A percentile compares a stretch with the other conserved stretches of the same genome.
These are phyloP conservation scores for Psittacara wagleri DNA, from an alignment of 2,113 vertebrate genomes.

Conservation along the genomic window DNA sequence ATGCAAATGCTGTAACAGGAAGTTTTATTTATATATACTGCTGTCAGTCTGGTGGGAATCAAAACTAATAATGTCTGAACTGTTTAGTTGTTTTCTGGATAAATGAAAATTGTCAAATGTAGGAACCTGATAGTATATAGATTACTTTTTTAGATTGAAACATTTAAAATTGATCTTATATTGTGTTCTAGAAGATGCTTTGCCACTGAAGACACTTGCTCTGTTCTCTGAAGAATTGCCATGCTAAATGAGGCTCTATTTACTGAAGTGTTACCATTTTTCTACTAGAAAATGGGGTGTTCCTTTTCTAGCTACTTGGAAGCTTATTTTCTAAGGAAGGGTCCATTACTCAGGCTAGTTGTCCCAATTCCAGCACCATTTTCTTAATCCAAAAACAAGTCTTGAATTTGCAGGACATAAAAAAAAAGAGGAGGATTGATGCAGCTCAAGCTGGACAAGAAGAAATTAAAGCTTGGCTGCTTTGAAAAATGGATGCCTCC, in stretches of 20 bases:
- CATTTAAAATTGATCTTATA: not conserved
- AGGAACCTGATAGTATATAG: not conserved
- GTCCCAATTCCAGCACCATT: not conserved
- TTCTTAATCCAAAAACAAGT: constrained; percentile 40
- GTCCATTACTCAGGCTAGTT: constrained; percentile 17
- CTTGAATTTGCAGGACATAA: constrained; percentile 26
- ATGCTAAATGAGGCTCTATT: not conserved
- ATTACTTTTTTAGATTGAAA: not conserved
- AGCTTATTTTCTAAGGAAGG: not conserved
- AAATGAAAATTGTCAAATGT: not conserved
- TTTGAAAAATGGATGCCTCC: constrained; percentile 71
- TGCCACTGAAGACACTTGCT: not conserved
- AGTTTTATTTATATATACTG: not conserved
- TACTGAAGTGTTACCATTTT: not conserved
- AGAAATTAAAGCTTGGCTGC: constrained; percentile 68
- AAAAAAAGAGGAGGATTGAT: constrained; percentile 52
- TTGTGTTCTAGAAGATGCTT: not conserved
- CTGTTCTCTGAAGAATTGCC: not conserved
- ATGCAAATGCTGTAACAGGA: not conserved
- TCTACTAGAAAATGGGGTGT: not conserved
- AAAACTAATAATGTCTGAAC: not conserved
- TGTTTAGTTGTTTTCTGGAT: not conserved
- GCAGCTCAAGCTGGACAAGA: constrained; percentile 55
- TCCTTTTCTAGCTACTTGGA: constrained; percentile 19
- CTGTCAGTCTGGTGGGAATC: not conserved